Conservation (phyloP, 2,797 vertebrate species). For the Rallus crepitans region DNA sequence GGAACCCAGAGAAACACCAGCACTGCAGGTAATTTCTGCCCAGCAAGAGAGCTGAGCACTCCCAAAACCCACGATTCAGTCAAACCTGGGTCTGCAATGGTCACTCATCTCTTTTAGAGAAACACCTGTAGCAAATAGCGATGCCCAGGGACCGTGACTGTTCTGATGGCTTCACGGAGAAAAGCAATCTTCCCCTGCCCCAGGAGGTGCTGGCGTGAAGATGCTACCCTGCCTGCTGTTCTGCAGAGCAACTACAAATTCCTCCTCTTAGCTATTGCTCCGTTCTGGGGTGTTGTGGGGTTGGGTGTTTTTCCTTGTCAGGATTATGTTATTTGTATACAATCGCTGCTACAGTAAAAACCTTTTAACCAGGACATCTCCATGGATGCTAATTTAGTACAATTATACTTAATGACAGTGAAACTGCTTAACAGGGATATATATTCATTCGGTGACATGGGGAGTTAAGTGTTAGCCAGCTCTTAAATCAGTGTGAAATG, state of each 20-base stretch:
- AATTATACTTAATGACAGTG: slow-evolving; percentile 26
- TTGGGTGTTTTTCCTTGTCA: neutral
- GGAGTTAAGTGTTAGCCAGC: neutral
- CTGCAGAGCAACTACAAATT: neutral
- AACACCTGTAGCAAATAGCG: neutral
- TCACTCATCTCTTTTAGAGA: neutral
- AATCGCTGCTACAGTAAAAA: neutral
- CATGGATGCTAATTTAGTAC: slow-evolving; percentile 16
- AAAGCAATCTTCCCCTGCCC: neutral
- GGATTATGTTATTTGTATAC: neutral
- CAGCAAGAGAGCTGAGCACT: neutral
- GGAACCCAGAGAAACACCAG: neutral
- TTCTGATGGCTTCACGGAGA: neutral
- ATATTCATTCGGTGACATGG: neutral
- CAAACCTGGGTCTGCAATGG: neutral
- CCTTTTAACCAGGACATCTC: neutral
- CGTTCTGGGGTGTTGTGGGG: too few relatives aligned
- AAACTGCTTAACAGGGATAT: neutral
- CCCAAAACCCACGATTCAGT: neutral
- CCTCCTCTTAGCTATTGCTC: neutral
- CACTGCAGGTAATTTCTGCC: neutral
- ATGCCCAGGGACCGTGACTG: neutral
- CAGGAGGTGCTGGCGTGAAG: neutral
- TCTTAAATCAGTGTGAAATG: neutral
- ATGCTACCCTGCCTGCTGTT: neutral